These are phyloP conservation scores for Hypolimnas misippus DNA, from an alignment of 2,888 invertebrate genomes.

Conservation along the genomic window DNA sequence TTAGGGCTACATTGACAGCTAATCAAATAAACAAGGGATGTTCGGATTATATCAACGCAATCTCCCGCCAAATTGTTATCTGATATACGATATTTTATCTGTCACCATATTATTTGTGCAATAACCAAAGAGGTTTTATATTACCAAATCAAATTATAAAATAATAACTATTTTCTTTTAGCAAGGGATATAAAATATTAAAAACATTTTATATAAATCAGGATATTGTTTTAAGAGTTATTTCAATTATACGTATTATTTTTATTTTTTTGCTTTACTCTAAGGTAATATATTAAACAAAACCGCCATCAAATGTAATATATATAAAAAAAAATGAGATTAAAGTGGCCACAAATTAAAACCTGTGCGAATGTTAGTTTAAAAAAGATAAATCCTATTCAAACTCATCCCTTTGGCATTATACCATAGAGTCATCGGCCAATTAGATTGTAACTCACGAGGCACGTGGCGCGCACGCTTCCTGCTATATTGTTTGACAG, in stretches of 20 bases:
- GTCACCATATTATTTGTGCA: conserved; percentile 53
- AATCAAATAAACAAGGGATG: conserved; percentile 73
- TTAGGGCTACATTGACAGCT: conserved; percentile 63
- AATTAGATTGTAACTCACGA: conserved; percentile 71
- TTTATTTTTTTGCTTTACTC: no score
- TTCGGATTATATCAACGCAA: conserved; percentile 61
- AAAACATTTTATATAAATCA: no score
- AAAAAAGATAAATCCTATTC: conserved; percentile 37
- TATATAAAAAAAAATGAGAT: no score
- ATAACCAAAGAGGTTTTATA: conserved; percentile 26
- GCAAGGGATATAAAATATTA: no score
- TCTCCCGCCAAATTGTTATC: conserved; percentile 74
- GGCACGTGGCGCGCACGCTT: conserved; percentile 71
- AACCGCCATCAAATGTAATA: no score
- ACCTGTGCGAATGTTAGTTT: conserved; percentile 45
- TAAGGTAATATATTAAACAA: no score
- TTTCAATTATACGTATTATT: no score
- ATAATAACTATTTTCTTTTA: no score
- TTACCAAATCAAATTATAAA: conserved; percentile 16
- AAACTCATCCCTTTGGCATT: conserved; percentile 51
- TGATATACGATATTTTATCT: conserved; percentile 65
- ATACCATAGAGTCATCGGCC: conserved; percentile 50
- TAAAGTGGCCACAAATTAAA: conserved; percentile 32
- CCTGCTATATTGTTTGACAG: conserved; percentile 66
- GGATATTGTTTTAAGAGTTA: not conserved